Evolutionary conservation across 64 coral and sea anemone genomes (phyloP), one percentile per base, ranked within the genome.

Genomic region (Stylophora pistillata): DNA sequence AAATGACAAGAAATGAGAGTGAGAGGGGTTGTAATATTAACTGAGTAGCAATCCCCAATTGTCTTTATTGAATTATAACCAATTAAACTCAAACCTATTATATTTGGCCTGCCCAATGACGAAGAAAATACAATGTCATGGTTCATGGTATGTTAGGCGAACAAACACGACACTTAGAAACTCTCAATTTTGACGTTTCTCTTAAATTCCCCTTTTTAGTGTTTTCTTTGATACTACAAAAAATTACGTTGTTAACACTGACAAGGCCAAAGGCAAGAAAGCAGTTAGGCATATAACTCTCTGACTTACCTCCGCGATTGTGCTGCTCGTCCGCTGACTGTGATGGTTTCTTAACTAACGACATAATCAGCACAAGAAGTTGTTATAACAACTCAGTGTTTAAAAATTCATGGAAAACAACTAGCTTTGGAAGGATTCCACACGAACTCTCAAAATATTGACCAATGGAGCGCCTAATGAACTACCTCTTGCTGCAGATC

Each of bases 331-430:
- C 69, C 20, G 41, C 80, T 63, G 62, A 34, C 61, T 84, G 80
- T 2, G 62, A 52, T 53, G 80, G 53, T 29, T 54, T 68, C 32
- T 70, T 20, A 69, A 84, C 61, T 84, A 37, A 70, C 66, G 80
- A 84, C 80, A 84, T 84, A 69, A 84, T 62, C 80, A 84, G 80
- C 60, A 84, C 53, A 58, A 13, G 10, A 33, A 26, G 23, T 84
- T 84, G 80, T 84, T 84, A 53, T 84, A 84, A 69, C 33, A 84
- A 63, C 62, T 63, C 17, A 76, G 61, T 84, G 30, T 84, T 84
- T 84, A 84, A 84, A 84, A 84, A 84, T 84, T 84, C 62, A 84
- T 84, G 61, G 21, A 55, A 27, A 69, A 54, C 30, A 68, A 37
- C 30, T 30, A 84, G 60, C 37, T 34, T 27, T 84, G 80, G 80